Evolutionary conservation across 2,113 vertebrate genomes (phyloP), one percentile per base, ranked within the genome.

Genomic region (Vombatus ursinus): DNA sequence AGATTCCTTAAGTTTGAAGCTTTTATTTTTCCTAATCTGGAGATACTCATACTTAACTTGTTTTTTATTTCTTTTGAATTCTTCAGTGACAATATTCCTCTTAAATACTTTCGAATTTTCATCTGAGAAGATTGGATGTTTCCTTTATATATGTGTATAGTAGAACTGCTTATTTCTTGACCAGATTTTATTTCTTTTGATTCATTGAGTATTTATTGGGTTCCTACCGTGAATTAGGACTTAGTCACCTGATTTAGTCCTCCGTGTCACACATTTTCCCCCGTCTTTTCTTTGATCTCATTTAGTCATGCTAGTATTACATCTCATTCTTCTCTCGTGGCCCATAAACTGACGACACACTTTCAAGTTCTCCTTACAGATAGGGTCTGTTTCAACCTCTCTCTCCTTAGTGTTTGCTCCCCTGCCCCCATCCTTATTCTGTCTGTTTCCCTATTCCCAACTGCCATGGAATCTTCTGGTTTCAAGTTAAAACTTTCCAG

Each of bases 31-130:
- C 96, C 93, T 96, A 97, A 98, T 97, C 97, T 98, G 97, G 96
- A 96, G 96, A 96, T 97, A 97, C 95, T 97, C 97, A 96, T 96
- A 95, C 97, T 98, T 98, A 97, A n/a, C 96, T 97, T 97, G 93
- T 97, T 97, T 98, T 98, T 98, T 95, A 97, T 98, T 98, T 98
- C 95, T 97, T 97, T 98, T 96, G 97, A 98, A 97, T 97, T 96
- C 96, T 98, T 84, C 68, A 84, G 16, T n/a, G 97, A 97, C 97
- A 98, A 95, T 97, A 94, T 96, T 97, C 92, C 96, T 97, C 96
- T 94, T 96, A 96, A 96, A 93, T 97, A 95, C 94, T 95, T 96
- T 96, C 96, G 96, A 97, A 97, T 95, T 96, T 94, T 95, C 96
- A 94, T 97, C 96, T 95, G 94, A 68, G 94, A 97, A 97, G 96